Evolutionary conservation across 2,888 invertebrate genomes (phyloP), one percentile per base, ranked within the genome.

Genomic region (Metalampra italica): DNA sequence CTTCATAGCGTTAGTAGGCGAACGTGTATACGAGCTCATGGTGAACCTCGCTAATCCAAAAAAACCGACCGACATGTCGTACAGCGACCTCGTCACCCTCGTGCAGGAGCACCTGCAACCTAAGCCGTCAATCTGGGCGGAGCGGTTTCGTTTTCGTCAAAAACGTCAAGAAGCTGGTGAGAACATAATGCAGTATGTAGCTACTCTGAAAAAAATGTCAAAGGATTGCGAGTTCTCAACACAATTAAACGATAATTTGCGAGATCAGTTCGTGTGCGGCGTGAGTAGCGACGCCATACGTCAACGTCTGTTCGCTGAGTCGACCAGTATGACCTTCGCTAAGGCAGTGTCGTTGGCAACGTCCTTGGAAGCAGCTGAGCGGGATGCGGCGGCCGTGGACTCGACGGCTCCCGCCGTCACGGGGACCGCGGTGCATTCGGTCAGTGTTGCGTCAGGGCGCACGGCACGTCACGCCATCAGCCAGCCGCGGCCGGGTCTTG

Each of bases 141-240:
- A 54, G 41, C 41, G 51, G 4, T 54, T 45, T 13, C 13, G 34
- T 8, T 54, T 54, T 45, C 30, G 54, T n/a, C 47, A 50, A 14
- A 37, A 46, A 13, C 37, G 46, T 7, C 49, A 54, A 36, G 14
- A 3, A 7, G 40, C 13, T 3, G 29, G 37, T 9, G 47, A 50
- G 32, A 42, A 46, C 9, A 37, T 54, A 4, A 34, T 49, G 9
- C 43, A 45, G 0, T 54, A 49, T 11, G 42, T 51, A 2, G 45
- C 51, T 0, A 47, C 45, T 13, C n/a, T 51, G n/a, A 47, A 47
- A 22, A 45, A 14, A 29, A n/a, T 47, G 11, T 12, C 47, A 3
- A 8, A 38, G 32, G 5, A 43, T 22, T 51, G 51, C 15, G 15
- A 46, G n/a, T 52, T 49, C 13, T 34, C 8, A 0, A 8, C 11